Conservation (phyloP, 2,888 invertebrate genomes). For the Zele albiditarsus region DNA sequence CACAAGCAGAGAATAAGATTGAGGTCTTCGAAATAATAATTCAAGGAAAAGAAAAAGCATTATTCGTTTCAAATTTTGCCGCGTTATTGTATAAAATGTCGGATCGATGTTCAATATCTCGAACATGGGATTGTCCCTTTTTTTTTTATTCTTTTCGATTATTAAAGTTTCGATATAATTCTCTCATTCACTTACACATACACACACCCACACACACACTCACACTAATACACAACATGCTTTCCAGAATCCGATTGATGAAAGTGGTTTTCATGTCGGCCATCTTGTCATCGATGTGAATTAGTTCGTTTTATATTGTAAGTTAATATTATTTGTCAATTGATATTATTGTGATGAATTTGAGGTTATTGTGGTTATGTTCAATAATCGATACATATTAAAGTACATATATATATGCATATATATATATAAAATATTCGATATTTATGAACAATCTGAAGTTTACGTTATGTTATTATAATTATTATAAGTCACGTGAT, state of each 20-base stretch:
- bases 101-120: neutral
- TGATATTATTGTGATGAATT: neutral
- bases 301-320: neutral
- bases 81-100: neutral
- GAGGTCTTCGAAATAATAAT: no score
- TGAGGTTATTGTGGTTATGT: neutral
- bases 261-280: slow-evolving; percentile 1
- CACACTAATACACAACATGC: no score
- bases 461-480: neutral
- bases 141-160: neutral
- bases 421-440: neutral
- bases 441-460: neutral
- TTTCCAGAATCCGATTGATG: neutral
- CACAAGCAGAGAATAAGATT: no score
- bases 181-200: no score
- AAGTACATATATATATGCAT: neutral
- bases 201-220: neutral
- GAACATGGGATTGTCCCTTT: neutral
- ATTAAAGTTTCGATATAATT: neutral
- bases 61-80: neutral
- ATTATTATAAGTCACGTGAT: slow-evolving; percentile 3
- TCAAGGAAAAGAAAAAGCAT: no score
- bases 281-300: neutral
- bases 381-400: neutral
- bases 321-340: neutral